Base-by-base conservation (phyloP, 1,140 invertebrate genomes). In the Ceratina calcarata region DNA sequence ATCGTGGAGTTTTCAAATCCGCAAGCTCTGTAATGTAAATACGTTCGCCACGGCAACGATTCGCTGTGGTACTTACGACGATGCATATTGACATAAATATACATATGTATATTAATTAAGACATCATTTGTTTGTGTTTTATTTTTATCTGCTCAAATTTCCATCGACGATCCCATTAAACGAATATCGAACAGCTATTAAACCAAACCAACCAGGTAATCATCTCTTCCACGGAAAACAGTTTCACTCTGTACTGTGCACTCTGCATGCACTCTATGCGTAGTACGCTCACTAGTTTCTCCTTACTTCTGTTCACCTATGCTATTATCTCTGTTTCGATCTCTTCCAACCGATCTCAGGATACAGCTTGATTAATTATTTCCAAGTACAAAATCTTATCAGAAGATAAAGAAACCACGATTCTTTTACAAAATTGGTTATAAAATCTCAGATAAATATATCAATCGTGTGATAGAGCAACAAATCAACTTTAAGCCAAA, bases 71-170 rank as follows among this genome's bases (percentile, higher is more conserved):
- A 67, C 10, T 37, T 61, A n/a, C 45, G 62, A 66, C 74, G 71
- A 82, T 79, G 87, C 87, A 85, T 84, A 90, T 78, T 87, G 86
- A 60, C 20, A 60, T 60, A 85, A 68, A 71, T 55, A 82, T 82
- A 84, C 55, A 80, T 86, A 81, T 83, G 78, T 77, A 86, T 82
- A 82, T 75, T 51, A 66, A 73, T 57, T 71, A 87, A 84, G 73
- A 88, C 58, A 67, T 82, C 37, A 82, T 84, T 77, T 86, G 86
- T 90, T 82, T 90, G 27, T 53, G 13, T 51, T 27, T 61, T 78
- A 51, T 88, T 90, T 89, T 75, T 49, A 16, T 53, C n/a, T 71
- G 10, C 37, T 24, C 0, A 10, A 81, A 73, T n/a, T n/a, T 66
- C 37, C 62, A 53, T 18, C 37, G 37, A 37, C 64, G 18, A 61